Percentiles rank a stretch among this genome's conserved stretches.
Evolutionary conservation across 2,113 vertebrate genomes (phyloP).

Genomic region (Nothobranchius kuhntae): DNA sequence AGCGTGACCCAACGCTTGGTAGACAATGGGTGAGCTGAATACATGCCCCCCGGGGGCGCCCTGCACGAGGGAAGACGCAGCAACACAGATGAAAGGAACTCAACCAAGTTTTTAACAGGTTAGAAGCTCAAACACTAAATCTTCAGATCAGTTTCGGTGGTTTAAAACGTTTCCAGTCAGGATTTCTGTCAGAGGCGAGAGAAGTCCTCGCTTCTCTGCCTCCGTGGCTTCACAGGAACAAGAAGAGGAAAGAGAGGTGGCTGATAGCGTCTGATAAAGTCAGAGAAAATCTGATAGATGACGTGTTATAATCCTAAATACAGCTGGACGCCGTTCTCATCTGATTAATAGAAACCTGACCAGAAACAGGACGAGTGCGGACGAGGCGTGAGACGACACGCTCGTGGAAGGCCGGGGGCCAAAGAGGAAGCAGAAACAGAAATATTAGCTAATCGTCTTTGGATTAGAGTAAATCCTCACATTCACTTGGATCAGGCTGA

Average conservation of each 20-base stretch:
- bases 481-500: too few species aligned
- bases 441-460: too few species aligned
- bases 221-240: slow-evolving; percentile 54
- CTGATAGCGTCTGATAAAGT: slow-evolving; percentile 61
- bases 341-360: slow-evolving; percentile 66
- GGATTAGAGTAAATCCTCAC: too few species aligned
- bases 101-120: too few species aligned
- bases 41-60: slow-evolving; percentile 28
- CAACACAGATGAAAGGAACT: not conserved
- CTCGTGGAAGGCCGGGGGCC: not conserved
- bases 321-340: slow-evolving; percentile 32
- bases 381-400: not conserved
- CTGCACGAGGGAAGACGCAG: slow-evolving; percentile 10
- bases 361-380: not conserved
- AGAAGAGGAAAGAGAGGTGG: slow-evolving; percentile 47
- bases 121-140: too few species aligned
- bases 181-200: not conserved
- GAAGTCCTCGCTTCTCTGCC: not conserved
- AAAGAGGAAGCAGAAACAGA: not conserved
- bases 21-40: slow-evolving; percentile 31
- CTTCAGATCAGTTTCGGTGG: not conserved
- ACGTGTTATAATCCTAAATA: slow-evolving; percentile 47
- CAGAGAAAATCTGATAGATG: slow-evolving; percentile 68
- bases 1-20: slow-evolving; percentile 45
- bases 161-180: not conserved